Base-by-base conservation (phyloP, 2,888 invertebrate genomes). In the Euplagia quadripunctaria region DNA sequence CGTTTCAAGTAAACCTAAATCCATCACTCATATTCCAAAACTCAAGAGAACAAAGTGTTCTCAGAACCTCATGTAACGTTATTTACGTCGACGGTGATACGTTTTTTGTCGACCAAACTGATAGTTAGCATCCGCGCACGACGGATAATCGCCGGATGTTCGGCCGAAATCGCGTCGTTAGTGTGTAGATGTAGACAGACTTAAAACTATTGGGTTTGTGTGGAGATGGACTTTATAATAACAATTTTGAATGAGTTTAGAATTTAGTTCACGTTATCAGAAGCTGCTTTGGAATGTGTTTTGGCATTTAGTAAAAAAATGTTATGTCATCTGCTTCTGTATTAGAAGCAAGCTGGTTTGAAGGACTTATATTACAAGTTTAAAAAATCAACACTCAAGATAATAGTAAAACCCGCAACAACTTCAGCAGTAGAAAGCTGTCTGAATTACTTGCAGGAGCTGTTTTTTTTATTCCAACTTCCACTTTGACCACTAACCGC, bases 141-240 rank as follows among this genome's bases (percentile, higher is more conserved):
- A 64, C 31, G 76, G 82, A 85, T 92, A 91, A 92, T 92, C 86
- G 82, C 90, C 92, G 92, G 92, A 92, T 90, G 91, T 87, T 84
- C 87, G 77, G 79, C 87, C 88, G 88, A 91, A 88, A 88, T 87
- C 83, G 82, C 79, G 81, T 89, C 86, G 88, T 86, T 89, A 89
- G 86, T 78, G 75, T 72, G 74, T 81, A 80, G 80, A 75, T 72
- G 74, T 81, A 80, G 80, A 75, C 64, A 52, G 66, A 74, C 76
- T 79, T 82, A 66, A 52, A 68, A 52, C 71, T 16, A 79, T 16
- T 75, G 67, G 42, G 0, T 14, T 4, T 70, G 52, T 71, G 55
- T 76, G 75, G 84, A 84, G 76, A 68, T 0, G 43, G 71, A 64
- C 46, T 70, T 42, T 49, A 14, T 52, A 52, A 4, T n/a, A 14